Evolutionary conservation across 2,888 invertebrate species (phyloP).

Genomic region (Patella depressa): DNA sequence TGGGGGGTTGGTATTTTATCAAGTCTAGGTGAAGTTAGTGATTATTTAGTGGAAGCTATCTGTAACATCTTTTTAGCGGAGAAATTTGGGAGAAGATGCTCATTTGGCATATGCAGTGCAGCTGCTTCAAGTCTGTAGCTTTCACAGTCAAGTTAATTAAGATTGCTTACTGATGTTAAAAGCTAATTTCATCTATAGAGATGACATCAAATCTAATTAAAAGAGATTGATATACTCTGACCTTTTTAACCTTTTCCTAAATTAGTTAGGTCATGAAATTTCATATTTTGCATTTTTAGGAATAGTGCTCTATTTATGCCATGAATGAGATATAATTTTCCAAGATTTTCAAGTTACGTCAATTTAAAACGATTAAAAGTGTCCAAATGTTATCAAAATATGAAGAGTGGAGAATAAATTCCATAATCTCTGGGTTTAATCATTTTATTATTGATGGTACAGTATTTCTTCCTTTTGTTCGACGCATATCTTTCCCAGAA

Average conservation of each 20-base stretch:
- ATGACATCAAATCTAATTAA: conserved; percentile 20
- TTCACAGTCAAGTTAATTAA: conserved; percentile 21
- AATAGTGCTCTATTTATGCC: too few relatives aligned
- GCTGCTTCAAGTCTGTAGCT: background rate
- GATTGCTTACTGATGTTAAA: conserved; percentile 19
- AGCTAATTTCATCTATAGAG: conserved; percentile 17
- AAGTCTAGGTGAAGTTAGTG: background rate
- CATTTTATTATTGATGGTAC: too few relatives aligned
- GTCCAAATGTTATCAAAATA: too few relatives aligned
- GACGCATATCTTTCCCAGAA: too few relatives aligned
- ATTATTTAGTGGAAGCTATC: background rate
- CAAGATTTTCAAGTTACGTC: too few relatives aligned
- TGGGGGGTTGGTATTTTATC: background rate
- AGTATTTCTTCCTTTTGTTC: too few relatives aligned
- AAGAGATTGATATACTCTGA: conserved; percentile 13
- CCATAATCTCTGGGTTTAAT: too few relatives aligned
- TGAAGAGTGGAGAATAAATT: too few relatives aligned
- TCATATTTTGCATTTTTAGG: background rate
- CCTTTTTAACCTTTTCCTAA: background rate
- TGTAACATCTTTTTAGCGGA: too few relatives aligned
- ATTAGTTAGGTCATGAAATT: conserved; percentile 5
- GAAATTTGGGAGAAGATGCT: too few relatives aligned
- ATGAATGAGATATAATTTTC: too few relatives aligned
- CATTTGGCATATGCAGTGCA: background rate
- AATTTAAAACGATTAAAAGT: too few relatives aligned